These are phyloP conservation scores for Girardinus metallicus DNA, from an alignment of 2,797 vertebrate species.

Conservation along the genomic window DNA sequence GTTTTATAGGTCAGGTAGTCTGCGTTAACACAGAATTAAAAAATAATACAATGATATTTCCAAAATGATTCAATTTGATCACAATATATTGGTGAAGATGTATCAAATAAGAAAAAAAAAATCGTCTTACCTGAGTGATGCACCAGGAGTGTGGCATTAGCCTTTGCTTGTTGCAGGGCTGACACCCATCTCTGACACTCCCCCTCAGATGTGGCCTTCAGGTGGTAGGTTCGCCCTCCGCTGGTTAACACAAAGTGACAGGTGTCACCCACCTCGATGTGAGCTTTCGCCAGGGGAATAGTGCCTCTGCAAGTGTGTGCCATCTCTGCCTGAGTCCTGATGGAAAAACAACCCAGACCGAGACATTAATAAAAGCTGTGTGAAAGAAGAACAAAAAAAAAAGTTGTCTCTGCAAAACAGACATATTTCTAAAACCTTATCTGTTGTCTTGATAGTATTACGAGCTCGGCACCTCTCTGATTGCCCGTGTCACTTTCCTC, in stretches of 20 bases:
- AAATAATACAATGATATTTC: neutral
- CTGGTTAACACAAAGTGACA: slow-evolving; percentile 91
- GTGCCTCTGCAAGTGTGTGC: slow-evolving; percentile 94
- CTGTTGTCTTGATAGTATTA: neutral
- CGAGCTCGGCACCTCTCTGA: neutral
- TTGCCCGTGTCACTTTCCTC: neutral
- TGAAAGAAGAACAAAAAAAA: neutral
- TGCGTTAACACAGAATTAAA: neutral
- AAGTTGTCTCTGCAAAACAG: neutral
- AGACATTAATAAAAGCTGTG: neutral
- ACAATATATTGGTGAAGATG: neutral
- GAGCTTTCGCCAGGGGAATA: slow-evolving; percentile 89
- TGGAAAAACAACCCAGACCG: neutral
- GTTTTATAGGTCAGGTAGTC: slow-evolving; percentile 11
- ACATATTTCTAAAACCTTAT: neutral
- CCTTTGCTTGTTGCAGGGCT: slow-evolving; percentile 90
- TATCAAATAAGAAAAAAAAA: neutral
- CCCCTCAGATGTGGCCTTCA: slow-evolving; percentile 90
- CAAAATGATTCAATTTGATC: neutral
- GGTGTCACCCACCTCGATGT: slow-evolving; percentile 91
- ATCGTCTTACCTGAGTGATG: slow-evolving; percentile 77
- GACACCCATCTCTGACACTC: slow-evolving; percentile 93
- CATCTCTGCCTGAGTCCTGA: slow-evolving; percentile 96
- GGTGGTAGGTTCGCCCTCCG: slow-evolving; percentile 91
- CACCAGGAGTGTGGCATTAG: slow-evolving; percentile 87